Conservation (phyloP, 2,113 vertebrate genomes). For the Megaptera novaeangliae region DNA sequence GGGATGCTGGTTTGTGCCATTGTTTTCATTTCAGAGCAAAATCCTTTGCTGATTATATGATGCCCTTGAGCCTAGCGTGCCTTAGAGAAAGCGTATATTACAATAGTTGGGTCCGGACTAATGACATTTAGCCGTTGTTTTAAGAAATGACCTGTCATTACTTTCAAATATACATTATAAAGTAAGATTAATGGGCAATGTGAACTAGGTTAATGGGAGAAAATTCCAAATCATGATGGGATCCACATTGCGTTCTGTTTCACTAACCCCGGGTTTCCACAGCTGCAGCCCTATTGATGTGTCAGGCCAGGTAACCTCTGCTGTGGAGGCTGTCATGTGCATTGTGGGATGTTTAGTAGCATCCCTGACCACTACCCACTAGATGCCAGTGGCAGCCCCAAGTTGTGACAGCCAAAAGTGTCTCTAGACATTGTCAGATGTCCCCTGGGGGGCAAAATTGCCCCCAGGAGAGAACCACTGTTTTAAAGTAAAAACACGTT, state of each 20-base stretch:
- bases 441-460: background rate
- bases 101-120: background rate
- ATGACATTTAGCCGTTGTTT: background rate
- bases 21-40: background rate
- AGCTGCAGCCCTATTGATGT: fast-evolving
- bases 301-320: background rate
- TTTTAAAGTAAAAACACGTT: background rate
- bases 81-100: background rate
- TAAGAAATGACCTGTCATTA: background rate
- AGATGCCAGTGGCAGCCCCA: background rate
- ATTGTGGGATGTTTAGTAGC: fast-evolving
- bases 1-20: background rate
- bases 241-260: background rate
- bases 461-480: background rate
- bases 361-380: background rate
- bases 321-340: background rate
- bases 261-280: background rate
- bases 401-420: background rate
- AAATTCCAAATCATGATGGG: fast-evolving
- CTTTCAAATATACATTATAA: background rate
- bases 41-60: background rate
- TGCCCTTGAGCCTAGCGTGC: background rate
- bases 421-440: background rate
- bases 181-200: background rate
- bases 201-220: background rate